phyloP scores from a whole-genome alignment of 1,140 invertebrate species.

The Platyscapa corneri region DNA sequence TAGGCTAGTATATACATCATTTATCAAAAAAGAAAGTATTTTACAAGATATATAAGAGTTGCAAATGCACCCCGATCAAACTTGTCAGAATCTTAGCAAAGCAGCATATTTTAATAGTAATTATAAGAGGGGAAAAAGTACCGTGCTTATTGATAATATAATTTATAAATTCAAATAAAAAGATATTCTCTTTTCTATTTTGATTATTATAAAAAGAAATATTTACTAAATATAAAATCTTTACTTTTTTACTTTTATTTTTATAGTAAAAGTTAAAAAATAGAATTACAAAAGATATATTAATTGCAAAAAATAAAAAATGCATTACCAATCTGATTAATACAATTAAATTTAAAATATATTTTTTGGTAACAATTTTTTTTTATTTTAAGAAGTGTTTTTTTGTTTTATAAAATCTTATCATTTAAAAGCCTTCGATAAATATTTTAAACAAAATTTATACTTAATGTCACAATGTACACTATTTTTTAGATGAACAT shows the following conservation, averaged over 20 bases:
- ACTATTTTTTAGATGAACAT: constrained; percentile 59
- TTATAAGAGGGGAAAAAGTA: constrained; percentile 33
- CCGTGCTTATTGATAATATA: constrained; percentile 40
- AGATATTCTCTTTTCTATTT: not conserved
- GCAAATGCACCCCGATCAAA: constrained; percentile 76
- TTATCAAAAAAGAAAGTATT: constrained; percentile 46
- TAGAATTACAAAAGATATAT: not conserved
- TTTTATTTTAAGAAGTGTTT: not conserved
- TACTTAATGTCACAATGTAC: constrained; percentile 32
- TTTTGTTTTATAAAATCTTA: not conserved
- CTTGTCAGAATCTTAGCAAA: constrained; percentile 67
- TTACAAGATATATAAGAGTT: constrained; percentile 64
- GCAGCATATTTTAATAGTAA: constrained; percentile 59
- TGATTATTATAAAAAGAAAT: not conserved
- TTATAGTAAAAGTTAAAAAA: not conserved
- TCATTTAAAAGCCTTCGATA: not conserved
- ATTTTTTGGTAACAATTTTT: not conserved
- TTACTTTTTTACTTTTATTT: not conserved
- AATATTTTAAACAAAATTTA: not conserved
- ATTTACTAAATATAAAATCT: not conserved
- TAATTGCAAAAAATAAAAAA: no score
- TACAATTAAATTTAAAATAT: not conserved
- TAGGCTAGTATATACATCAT: constrained; percentile 56
- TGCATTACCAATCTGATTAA: no score
- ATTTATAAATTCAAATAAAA: not conserved